Evolutionary conservation across 2,113 vertebrate genomes (phyloP).

Genomic region (Chloropsis cyanopogon): DNA sequence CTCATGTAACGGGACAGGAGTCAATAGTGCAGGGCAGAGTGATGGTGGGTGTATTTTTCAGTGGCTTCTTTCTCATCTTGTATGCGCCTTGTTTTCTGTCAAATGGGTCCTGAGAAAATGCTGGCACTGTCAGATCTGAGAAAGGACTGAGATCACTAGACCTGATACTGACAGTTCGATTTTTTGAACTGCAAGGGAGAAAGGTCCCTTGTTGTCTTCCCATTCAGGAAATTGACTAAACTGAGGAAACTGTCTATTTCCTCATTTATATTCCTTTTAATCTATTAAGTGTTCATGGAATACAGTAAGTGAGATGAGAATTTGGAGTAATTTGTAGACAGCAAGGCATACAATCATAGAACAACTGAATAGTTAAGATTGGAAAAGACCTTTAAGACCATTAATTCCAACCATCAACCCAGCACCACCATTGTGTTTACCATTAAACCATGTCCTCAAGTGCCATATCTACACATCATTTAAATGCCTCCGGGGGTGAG

Average conservation of each 20-base stretch:
- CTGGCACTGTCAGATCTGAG: neutral
- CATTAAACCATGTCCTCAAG: neutral
- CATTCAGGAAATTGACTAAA: neutral
- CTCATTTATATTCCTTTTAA: neutral
- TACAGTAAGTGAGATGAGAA: neutral
- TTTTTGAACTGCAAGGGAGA: neutral
- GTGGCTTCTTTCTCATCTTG: neutral
- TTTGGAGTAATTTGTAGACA: neutral
- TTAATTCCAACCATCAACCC: neutral
- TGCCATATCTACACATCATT: neutral
- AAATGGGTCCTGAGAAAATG: neutral
- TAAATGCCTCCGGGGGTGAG: neutral
- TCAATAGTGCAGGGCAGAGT: neutral
- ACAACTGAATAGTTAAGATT: neutral
- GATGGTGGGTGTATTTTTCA: accelerated
- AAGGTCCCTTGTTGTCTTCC: neutral
- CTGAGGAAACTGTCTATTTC: neutral
- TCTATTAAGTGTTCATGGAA: neutral
- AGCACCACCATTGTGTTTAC: neutral
- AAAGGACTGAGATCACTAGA: neutral
- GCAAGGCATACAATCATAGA: neutral
- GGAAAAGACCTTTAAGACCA: neutral
- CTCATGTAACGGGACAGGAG: neutral
- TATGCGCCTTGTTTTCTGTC: neutral
- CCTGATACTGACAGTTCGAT: neutral